A percentile compares a stretch with the other conserved stretches of the same genome.
These are phyloP conservation scores for Lepus townsendii DNA, from an alignment of 2,797 vertebrate genomes.

Conservation along the genomic window DNA sequence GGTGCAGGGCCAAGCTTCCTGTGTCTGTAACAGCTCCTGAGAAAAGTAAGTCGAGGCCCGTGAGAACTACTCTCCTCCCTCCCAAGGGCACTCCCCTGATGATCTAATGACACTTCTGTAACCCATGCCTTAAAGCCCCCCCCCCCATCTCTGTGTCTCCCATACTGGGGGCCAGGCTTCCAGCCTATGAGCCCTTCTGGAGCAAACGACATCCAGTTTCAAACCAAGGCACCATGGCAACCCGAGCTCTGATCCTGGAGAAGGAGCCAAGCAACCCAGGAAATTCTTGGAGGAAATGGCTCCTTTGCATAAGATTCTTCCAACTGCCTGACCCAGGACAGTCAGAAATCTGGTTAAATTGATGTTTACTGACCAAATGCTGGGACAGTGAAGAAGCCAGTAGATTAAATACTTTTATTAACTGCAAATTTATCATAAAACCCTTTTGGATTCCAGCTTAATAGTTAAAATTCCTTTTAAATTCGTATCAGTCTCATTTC, in stretches of 20 bases:
- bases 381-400: conserved; percentile 16
- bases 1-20: too few relatives aligned
- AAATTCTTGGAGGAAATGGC: neutral
- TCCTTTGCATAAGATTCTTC: neutral
- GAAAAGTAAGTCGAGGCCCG: too few relatives aligned
- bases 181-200: too few relatives aligned
- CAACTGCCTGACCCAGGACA: neutral
- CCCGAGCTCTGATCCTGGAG: neutral
- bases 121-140: too few relatives aligned
- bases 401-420: conserved; percentile 25
- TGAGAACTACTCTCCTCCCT: too few relatives aligned
- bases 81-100: too few relatives aligned
- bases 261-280: neutral
- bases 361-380: neutral
- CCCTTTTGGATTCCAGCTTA: neutral
- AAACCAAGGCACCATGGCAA: neutral
- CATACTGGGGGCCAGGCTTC: too few relatives aligned
- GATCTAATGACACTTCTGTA: too few relatives aligned
- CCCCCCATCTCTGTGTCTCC: too few relatives aligned
- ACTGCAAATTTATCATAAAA: conserved; percentile 19
- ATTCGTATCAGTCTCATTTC: neutral
- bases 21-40: too few relatives aligned
- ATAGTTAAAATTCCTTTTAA: conserved; percentile 39
- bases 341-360: neutral
- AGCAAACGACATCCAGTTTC: too few relatives aligned